A percentile compares a stretch with the other conserved stretches of the same genome.
Evolutionary conservation across 2,113 vertebrate genomes (phyloP).

Genomic region (Puntigrus tetrazona): DNA sequence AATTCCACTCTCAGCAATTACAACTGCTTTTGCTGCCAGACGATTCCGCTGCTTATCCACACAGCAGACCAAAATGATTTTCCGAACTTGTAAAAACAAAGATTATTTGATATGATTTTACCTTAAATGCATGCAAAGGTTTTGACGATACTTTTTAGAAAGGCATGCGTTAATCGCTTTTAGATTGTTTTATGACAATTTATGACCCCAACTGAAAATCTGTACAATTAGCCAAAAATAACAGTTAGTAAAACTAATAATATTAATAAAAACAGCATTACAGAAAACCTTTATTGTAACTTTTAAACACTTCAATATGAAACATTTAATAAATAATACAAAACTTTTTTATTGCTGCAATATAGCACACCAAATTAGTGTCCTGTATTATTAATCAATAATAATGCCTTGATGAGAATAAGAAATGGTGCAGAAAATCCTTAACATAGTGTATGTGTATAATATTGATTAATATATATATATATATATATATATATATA

Average conservation of each 20-base stretch:
- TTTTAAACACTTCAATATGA: not conserved
- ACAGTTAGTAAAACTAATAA: not conserved
- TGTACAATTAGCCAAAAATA: not conserved
- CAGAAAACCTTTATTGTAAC: not conserved
- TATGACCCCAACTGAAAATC: not conserved
- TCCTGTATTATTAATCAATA: too few species aligned
- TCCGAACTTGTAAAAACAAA: not conserved
- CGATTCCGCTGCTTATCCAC: not conserved
- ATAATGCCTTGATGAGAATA: too few species aligned
- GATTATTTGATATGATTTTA: too few species aligned
- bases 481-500: too few species aligned
- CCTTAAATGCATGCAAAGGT: not conserved
- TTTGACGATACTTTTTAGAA: not conserved
- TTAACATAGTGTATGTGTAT: too few species aligned
- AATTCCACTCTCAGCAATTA: constrained; percentile 48
- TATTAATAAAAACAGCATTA: too few species aligned
- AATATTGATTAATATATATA: too few species aligned
- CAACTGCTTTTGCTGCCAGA: constrained; percentile 24
- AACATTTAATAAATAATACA: too few species aligned
- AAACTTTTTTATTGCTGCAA: too few species aligned
- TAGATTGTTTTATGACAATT: not conserved
- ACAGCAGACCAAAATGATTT: not conserved
- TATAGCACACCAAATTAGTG: too few species aligned
- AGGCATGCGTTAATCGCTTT: too few species aligned
- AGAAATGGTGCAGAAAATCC: too few species aligned